phyloP scores from a whole-genome alignment of 2,113 vertebrate genomes.

The Artemisiospiza belli region DNA sequence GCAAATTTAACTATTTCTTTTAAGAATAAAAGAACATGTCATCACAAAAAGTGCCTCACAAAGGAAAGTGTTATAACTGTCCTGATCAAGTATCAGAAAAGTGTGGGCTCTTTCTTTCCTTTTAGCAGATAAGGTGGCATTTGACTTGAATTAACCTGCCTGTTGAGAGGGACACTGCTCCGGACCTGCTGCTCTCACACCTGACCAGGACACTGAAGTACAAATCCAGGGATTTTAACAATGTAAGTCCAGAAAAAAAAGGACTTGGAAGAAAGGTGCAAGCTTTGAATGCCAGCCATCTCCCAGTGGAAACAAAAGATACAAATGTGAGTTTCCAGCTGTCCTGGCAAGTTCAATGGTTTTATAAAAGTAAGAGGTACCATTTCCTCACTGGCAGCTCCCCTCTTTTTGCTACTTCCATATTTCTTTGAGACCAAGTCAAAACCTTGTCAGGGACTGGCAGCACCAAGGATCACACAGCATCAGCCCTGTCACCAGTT shows the following conservation, averaged over 20 bases:
- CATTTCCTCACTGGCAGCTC: background rate
- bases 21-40: background rate
- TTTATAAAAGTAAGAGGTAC: background rate
- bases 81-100: background rate
- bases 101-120: background rate
- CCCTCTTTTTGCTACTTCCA: background rate
- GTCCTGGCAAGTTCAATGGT: background rate
- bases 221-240: background rate
- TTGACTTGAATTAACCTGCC: background rate
- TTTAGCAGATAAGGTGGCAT: background rate
- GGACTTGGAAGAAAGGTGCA: background rate
- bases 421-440: background rate
- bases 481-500: background rate
- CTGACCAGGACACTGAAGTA: constrained; percentile 9
- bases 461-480: background rate
- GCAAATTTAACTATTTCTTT: background rate
- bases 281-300: background rate
- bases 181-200: constrained; percentile 28
- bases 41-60: background rate
- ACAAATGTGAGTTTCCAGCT: background rate
- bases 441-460: background rate
- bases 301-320: background rate
- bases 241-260: background rate
- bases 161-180: background rate
- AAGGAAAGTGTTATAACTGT: background rate